A percentile compares a stretch with the other conserved stretches of the same genome.
Conservation (phyloP, 2,888 invertebrate genomes). For the Nephrotoma appendiculata region DNA sequence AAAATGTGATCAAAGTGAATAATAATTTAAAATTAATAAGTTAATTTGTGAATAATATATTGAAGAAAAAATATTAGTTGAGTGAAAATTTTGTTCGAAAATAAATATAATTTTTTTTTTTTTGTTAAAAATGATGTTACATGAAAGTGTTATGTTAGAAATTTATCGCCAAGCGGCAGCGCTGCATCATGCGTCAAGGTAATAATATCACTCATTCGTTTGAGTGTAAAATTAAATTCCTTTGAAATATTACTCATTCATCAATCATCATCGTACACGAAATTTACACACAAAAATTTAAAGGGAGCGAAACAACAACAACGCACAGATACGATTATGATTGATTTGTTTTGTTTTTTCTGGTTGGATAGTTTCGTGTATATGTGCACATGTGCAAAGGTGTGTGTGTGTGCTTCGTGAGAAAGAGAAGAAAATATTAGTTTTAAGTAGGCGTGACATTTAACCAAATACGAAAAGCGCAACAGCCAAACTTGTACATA, state of each 20-base stretch:
- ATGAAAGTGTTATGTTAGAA: slow-evolving; percentile 35
- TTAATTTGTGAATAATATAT: not conserved
- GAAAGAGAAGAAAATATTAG: not conserved
- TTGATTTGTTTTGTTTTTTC: not conserved
- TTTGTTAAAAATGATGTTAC: slow-evolving; percentile 30
- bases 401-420: not conserved
- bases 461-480: not conserved
- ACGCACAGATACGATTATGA: not conserved
- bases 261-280: not conserved
- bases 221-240: not conserved
- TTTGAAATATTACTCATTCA: not conserved
- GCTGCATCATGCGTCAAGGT: slow-evolving; percentile 29
- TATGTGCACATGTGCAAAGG: not conserved
- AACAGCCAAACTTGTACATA: not conserved
- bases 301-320: not conserved
- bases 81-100: not conserved
- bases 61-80: not conserved
- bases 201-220: slow-evolving; percentile 10
- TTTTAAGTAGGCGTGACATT: not conserved
- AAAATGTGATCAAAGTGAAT: not conserved
- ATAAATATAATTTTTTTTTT: not conserved
- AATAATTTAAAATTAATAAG: not conserved
- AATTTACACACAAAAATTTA: not conserved
- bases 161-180: slow-evolving; percentile 31
- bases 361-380: not conserved